phyloP scores from a whole-genome alignment of 2,113 vertebrate genomes.

The Cavia porcellus region DNA sequence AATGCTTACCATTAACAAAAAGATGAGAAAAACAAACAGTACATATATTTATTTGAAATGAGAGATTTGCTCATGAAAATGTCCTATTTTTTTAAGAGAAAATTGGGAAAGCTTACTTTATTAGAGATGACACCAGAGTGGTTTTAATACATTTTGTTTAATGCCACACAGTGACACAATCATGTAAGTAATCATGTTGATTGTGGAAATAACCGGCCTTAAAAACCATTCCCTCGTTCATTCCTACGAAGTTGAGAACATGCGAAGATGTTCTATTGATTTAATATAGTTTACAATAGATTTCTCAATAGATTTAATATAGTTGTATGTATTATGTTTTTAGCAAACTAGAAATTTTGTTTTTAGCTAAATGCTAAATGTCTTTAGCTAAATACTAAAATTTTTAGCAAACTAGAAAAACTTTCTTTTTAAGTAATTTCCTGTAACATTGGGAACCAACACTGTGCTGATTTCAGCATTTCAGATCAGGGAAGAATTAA shows the following conservation, averaged over 20 bases:
- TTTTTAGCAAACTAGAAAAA: conserved; percentile 35
- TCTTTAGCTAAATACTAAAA: too few relatives aligned
- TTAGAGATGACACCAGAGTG: neutral
- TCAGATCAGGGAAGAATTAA: conserved; percentile 31
- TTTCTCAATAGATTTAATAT: conserved; percentile 35
- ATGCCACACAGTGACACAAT: neutral
- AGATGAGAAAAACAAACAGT: conserved; percentile 1
- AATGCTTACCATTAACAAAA: conserved; percentile 28
- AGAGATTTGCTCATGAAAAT: conserved; percentile 19
- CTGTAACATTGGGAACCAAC: neutral
- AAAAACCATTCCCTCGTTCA: conserved; percentile 18
- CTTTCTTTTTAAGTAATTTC: neutral
- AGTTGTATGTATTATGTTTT: neutral
- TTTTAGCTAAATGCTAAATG: too few relatives aligned
- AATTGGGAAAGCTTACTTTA: neutral
- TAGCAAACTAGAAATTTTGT: conserved; percentile 17
- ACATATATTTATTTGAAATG: conserved; percentile 50
- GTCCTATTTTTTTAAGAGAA: conserved; percentile 54
- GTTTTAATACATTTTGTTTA: neutral
- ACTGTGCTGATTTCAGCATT: conserved; percentile 35
- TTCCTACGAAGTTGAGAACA: neutral
- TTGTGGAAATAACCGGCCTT: neutral
- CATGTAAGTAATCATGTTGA: neutral
- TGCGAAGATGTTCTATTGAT: conserved; percentile 14
- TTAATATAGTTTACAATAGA: conserved; percentile 37